Evolutionary conservation across 2,797 vertebrate species (phyloP).

Genomic region (Molossus alvarezi): DNA sequence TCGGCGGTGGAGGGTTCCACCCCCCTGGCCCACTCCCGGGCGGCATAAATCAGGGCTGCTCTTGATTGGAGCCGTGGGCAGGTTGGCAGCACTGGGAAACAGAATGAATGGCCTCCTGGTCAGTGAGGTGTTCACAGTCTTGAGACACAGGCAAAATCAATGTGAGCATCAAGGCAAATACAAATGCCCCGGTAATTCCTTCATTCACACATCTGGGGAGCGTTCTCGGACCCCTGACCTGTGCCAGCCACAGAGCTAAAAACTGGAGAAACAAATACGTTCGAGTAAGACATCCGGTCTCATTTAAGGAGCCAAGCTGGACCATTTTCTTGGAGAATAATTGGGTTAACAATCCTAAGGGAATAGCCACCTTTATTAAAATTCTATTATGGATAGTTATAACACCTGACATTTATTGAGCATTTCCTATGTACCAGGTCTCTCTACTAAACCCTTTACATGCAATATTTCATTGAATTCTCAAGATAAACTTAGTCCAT

Average conservation of each 20-base stretch:
- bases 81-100: conserved; percentile 39
- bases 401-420: not conserved
- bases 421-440: not conserved
- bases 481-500: not conserved
- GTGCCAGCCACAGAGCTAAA: not conserved
- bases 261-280: not conserved
- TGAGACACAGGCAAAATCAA: not conserved
- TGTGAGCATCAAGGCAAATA: not conserved
- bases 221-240: not conserved
- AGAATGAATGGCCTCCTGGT: conserved; percentile 6
- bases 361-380: conserved; percentile 39
- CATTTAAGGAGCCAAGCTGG: not conserved
- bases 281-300: conserved; percentile 4
- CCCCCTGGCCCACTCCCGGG: not conserved
- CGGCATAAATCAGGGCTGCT: conserved; percentile 72
- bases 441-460: not conserved
- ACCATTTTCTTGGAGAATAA: conserved; percentile 26
- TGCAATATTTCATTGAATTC: not conserved
- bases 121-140: conserved; percentile 37
- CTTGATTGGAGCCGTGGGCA: conserved; percentile 49
- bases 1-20: conserved; percentile 44
- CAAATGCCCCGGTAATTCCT: not conserved
- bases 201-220: not conserved
- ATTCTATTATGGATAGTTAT: not conserved
- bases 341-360: not conserved